Conservation (phyloP, 2,113 vertebrate species). For the Excalfactoria chinensis region DNA sequence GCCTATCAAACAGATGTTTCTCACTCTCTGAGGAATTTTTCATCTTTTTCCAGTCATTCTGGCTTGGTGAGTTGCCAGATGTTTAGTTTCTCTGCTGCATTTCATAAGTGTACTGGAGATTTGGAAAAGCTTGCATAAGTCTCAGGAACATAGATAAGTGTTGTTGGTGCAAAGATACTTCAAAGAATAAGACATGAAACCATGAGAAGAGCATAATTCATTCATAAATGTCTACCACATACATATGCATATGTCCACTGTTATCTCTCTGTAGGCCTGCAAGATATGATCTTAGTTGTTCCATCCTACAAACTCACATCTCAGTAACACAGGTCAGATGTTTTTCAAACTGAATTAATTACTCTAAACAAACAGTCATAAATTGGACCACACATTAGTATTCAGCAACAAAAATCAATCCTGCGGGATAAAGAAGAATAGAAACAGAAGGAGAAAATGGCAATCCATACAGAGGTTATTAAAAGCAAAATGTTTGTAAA, state of each 20-base stretch:
- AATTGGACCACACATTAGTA: neutral
- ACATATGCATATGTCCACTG: neutral
- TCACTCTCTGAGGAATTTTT: slow-evolving; percentile 68
- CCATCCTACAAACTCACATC: neutral
- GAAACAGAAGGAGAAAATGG: slow-evolving; percentile 8
- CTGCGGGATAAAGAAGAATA: neutral
- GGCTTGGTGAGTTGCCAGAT: slow-evolving; percentile 72
- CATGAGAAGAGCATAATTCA: neutral
- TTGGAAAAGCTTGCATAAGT: slow-evolving; percentile 6
- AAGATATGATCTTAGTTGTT: neutral
- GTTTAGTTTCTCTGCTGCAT: slow-evolving; percentile 41
- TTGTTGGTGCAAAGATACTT: neutral
- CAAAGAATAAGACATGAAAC: neutral
- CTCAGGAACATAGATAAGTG: neutral
- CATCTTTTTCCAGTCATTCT: slow-evolving; percentile 64
- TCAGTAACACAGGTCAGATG: neutral
- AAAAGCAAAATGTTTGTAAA: neutral
- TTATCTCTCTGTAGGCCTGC: neutral
- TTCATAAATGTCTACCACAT: neutral
- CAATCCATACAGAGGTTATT: neutral
- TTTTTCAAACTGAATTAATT: slow-evolving; percentile 23
- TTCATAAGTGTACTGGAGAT: slow-evolving; percentile 27
- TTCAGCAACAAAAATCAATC: neutral
- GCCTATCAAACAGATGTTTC: slow-evolving; percentile 78
- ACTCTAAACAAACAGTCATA: neutral